Evolutionary conservation across 53 echinoderm and acorn worm species (phyloP), one percentile per base, ranked within the genome.

Genomic region (Patiria pectinifera): DNA sequence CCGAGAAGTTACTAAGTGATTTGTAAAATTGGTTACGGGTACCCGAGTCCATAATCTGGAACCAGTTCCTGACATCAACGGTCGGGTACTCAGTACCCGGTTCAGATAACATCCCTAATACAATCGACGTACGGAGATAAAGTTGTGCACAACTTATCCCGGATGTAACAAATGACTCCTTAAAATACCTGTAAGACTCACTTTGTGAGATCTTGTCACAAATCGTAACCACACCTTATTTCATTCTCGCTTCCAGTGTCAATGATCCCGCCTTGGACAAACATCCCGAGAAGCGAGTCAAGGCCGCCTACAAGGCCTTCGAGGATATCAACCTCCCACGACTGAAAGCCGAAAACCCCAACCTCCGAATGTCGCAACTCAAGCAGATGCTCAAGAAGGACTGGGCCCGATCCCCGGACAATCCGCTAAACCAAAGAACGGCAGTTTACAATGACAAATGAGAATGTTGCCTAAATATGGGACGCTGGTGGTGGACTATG

Each of bases 341-440:
- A 47, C 96, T 99, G 63, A 97, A 93, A 86, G 99, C 99, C 0
- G 97, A 99, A 70, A 99, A 99, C 76, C 99, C 99, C 22, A 97
- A 95, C 87, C 94, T 97, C 25, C 92, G 99, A 75, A 75, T 99
- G 76, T 99, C 99, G 0, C 99, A 99, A 53, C 88, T 99, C 69
- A 96, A 94, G 45, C 99, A 99, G 91, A 97, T 99, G 99, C 93
- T 99, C 78, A 99, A 97, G 79, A 99, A 99, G 62, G 97, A 99
- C 80, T 99, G 99, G 99, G 92, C 80, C 93, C 95, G 97, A 66
- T 96, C 97, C 35, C 97, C 99, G 14, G 99, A 99, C 59, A 99
- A 99, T 87, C 99, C 99, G 6, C 93, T 99, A 45, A 99, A 99
- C 59, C 97, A 97, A 76, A 84, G 94, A 80, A 69, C 90, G 26